Percentiles rank a stretch among this genome's conserved stretches.
These are phyloP conservation scores for Callyntrura guangdongensis DNA, from an alignment of 2,888 invertebrate genomes.

Conservation along the genomic window DNA sequence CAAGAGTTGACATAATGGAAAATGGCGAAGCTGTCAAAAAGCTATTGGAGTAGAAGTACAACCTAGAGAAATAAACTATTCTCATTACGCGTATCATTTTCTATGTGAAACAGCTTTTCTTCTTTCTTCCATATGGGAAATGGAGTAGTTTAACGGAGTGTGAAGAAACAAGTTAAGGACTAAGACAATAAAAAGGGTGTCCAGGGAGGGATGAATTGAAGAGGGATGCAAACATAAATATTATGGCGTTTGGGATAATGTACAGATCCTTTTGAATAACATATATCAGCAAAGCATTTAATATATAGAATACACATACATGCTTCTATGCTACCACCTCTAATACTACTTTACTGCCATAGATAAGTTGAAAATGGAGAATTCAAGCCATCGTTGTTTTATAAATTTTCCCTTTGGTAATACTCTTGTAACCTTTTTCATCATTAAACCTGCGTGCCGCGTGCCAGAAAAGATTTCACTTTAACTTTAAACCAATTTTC, in stretches of 20 bases:
- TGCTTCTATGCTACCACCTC: too few relatives aligned
- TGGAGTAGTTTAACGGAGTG: not conserved
- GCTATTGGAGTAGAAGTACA: constrained; percentile 1
- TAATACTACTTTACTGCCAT: too few relatives aligned
- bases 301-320: too few relatives aligned
- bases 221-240: constrained; percentile 24
- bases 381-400: too few relatives aligned
- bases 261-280: too few relatives aligned
- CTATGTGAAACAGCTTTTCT: constrained; percentile 1
- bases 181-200: constrained; percentile 7
- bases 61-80: not conserved
- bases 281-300: too few relatives aligned
- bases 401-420: too few relatives aligned
- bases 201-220: not conserved
- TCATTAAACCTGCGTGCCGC: too few relatives aligned
- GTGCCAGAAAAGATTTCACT: too few relatives aligned
- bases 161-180: not conserved
- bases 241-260: not conserved
- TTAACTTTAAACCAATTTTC: too few relatives aligned
- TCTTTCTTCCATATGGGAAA: not conserved
- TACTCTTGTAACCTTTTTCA: too few relatives aligned
- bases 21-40: not conserved
- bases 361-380: too few relatives aligned
- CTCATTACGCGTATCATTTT: constrained; percentile 8
- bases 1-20: not conserved